phyloP scores from a whole-genome alignment of 2,113 vertebrate genomes.

The Leucosticte australis region DNA sequence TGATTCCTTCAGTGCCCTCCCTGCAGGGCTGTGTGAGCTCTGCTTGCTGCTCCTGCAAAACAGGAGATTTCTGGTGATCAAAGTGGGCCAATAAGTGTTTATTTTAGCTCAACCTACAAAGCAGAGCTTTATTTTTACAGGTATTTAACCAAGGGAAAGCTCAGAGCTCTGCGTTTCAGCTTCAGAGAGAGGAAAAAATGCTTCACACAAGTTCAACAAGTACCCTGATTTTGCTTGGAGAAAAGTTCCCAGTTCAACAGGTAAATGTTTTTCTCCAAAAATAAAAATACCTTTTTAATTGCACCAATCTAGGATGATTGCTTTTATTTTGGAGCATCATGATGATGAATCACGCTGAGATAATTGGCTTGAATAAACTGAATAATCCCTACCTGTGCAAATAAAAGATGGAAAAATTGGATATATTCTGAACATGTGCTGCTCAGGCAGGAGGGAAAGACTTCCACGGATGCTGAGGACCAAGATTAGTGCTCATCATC shows the following conservation, averaged over 20 bases:
- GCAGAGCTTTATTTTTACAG: not conserved
- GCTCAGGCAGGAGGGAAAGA: not conserved
- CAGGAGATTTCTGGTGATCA: not conserved
- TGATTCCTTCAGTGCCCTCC: not conserved
- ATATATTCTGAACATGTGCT: not conserved
- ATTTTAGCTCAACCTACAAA: not conserved
- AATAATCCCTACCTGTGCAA: constrained; percentile 13
- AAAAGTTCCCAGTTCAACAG: not conserved
- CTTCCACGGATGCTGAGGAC: not conserved
- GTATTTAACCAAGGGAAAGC: not conserved
- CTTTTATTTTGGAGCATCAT: constrained; percentile 59
- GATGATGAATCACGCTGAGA: constrained; percentile 25
- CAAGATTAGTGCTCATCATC: not conserved
- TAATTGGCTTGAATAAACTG: constrained; percentile 30
- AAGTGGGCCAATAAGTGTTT: not conserved
- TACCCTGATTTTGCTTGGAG: not conserved
- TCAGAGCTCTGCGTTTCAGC: not conserved
- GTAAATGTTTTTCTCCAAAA: not conserved
- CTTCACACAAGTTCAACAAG: not conserved
- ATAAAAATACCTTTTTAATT: constrained; percentile 58
- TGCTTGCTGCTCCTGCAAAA: not conserved
- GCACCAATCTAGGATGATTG: constrained; percentile 15
- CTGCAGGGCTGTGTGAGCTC: not conserved
- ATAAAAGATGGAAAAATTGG: not conserved
- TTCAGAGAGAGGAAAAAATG: not conserved